These are phyloP conservation scores for Cynocephalus volans DNA, from an alignment of 2,113 vertebrate genomes.

Conservation along the genomic window DNA sequence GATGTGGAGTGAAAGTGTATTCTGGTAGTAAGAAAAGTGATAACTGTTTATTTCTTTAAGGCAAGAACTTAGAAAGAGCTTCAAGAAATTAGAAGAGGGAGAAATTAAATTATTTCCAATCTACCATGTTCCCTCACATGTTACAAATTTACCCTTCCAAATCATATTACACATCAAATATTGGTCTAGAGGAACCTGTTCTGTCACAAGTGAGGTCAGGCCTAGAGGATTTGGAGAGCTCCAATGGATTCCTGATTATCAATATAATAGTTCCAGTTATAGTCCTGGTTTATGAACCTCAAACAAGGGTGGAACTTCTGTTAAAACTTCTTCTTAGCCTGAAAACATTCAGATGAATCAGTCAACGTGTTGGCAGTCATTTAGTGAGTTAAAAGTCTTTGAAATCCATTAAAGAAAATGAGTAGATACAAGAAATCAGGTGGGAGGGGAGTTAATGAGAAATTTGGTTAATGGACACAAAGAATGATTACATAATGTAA, in stretches of 20 bases:
- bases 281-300: neutral
- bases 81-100: neutral
- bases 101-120: constrained; percentile 3
- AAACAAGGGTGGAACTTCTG: neutral
- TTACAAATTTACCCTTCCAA: neutral
- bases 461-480: too few relatives aligned
- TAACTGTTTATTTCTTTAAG: neutral
- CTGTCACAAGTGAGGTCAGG: neutral
- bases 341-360: neutral
- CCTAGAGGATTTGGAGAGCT: neutral
- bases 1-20: neutral
- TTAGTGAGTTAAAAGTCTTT: neutral
- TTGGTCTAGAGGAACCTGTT: neutral
- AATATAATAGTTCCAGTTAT: neutral
- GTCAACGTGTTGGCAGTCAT: neutral
- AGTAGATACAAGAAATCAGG: neutral
- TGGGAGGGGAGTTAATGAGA: too few relatives aligned
- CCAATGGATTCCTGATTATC: neutral
- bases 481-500: too few relatives aligned
- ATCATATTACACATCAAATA: neutral
- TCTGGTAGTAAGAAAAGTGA: neutral
- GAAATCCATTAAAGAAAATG: neutral
- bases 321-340: neutral
- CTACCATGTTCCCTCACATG: neutral
- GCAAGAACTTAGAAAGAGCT: neutral